phyloP scores from a whole-genome alignment of 2,113 vertebrate genomes.

The Glaucidium brasilianum region DNA sequence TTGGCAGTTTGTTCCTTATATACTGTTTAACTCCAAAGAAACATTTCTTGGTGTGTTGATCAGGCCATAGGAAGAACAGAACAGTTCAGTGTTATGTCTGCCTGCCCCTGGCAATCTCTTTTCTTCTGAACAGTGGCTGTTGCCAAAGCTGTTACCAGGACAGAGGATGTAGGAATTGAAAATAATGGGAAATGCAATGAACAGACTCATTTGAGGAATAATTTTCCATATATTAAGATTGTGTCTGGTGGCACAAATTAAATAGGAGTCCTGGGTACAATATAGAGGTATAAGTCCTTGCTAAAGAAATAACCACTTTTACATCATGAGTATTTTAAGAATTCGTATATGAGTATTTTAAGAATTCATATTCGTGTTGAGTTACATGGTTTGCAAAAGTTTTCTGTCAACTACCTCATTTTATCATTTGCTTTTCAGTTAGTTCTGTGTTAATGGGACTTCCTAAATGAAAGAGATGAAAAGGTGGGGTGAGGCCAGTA shows the following conservation, averaged over 20 bases:
- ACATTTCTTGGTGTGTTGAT: background rate
- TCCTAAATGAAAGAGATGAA: background rate
- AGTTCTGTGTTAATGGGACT: background rate
- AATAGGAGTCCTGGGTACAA: no score
- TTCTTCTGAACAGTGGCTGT: background rate
- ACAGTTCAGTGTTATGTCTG: background rate
- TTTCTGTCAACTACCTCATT: background rate
- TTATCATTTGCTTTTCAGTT: background rate
- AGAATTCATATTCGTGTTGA: accelerated
- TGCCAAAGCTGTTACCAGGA: background rate
- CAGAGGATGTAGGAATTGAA: background rate
- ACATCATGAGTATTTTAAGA: background rate
- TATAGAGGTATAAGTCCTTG: background rate
- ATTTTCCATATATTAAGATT: accelerated
- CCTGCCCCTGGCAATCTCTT: background rate
- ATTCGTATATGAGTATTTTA: no score
- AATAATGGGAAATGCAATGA: background rate
- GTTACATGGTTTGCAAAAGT: background rate
- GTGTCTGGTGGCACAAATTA: background rate
- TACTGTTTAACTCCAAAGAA: accelerated
- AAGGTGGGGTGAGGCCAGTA: background rate
- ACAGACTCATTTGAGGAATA: background rate
- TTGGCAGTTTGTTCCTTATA: background rate
- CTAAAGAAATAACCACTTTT: background rate
- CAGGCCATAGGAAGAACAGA: background rate